Evolutionary conservation across 1,140 invertebrate genomes (phyloP), one percentile per base, ranked within the genome.

Genomic region (Drosophila repleta): DNA sequence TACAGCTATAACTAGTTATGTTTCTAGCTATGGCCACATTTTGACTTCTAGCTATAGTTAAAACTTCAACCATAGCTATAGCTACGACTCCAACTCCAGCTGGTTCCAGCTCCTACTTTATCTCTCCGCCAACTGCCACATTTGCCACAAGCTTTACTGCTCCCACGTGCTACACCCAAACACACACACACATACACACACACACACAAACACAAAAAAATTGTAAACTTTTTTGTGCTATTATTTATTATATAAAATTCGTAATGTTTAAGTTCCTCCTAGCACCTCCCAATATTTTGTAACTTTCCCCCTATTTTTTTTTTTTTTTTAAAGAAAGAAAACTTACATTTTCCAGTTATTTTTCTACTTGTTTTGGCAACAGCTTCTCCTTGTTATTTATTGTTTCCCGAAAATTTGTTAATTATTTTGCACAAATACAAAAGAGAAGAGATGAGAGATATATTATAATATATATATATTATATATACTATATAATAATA

Each of bases 321-420:
- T 35, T 51, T 53, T 13, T 15, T 26, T 60, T 68, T 35, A 35
- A 35, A 35, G n/a, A n/a, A n/a, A n/a, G n/a, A 3, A 7, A 1
- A 4, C 8, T 5, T 17, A 41, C n/a, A 15, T 41, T 15, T n/a
- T 4, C 5, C 15, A 17, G 4, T 43, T 53, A 8, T 15, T 26
- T 61, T 68, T 37, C 49, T 18, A 18, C 37, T 39, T 35, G 20
- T 49, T 18, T 20, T 48, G 26, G 18, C 52, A 26, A 17, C 58
- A 67, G 64, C 49, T 64, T 66, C 73, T 64, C 58, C 73, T 79
- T 79, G 77, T 80, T 80, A 80, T 80, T 80, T 80, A 80, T 80
- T 80, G 62, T 76, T 76, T 72, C 52, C 17, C 52, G 10, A 61
- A 48, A 79, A 69, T 61, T 79, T 80, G 71, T 79, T 79, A 48